Conservation (phyloP, 2,113 vertebrate genomes). For the Phrynosoma platyrhinos region DNA sequence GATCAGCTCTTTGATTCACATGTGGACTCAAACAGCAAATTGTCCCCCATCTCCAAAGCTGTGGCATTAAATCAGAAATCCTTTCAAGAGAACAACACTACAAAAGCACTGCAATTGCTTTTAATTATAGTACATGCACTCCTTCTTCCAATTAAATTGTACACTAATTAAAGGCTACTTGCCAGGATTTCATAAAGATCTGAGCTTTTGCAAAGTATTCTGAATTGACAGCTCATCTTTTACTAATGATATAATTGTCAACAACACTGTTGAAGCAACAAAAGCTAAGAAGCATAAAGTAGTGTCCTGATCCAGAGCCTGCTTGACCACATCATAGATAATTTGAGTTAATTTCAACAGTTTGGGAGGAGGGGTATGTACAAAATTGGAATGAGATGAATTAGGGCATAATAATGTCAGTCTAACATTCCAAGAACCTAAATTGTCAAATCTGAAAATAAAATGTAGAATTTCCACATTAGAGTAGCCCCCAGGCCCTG, state of each 20-base stretch:
- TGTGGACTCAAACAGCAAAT: background rate
- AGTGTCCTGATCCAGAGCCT: background rate
- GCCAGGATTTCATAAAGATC: background rate
- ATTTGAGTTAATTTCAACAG: background rate
- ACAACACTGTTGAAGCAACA: background rate
- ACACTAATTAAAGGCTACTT: conserved; percentile 5
- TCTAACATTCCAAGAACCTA: background rate
- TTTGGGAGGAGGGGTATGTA: background rate
- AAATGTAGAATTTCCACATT: background rate
- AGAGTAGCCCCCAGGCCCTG: too few relatives aligned
- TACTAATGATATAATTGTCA: background rate
- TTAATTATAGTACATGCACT: conserved; percentile 4
- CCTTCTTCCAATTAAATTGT: background rate
- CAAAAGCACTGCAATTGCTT: background rate
- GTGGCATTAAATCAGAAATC: background rate
- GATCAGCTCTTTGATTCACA: background rate
- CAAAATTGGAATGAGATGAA: background rate
- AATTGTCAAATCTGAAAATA: background rate
- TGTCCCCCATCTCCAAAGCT: background rate
- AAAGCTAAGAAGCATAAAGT: background rate
- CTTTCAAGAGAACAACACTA: background rate
- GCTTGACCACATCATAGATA: background rate
- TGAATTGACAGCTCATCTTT: background rate
- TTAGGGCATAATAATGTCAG: background rate
- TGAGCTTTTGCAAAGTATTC: background rate